These are phyloP conservation scores for Tolmerus cingulatus DNA, from an alignment of 2,888 invertebrate genomes.

Conservation along the genomic window DNA sequence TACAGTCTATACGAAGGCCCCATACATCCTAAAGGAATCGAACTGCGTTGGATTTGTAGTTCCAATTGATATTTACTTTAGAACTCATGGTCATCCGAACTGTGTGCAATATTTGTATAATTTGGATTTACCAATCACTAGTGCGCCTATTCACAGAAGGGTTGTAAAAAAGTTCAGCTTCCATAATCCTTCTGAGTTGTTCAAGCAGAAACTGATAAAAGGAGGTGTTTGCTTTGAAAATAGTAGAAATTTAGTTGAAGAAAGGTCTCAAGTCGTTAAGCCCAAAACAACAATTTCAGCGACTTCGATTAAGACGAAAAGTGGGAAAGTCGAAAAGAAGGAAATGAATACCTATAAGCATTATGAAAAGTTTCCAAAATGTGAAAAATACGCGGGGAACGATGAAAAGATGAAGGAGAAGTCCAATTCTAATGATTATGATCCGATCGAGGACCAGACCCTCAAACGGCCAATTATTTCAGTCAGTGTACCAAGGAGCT, in stretches of 20 bases:
- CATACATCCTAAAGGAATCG: slow-evolving; percentile 89
- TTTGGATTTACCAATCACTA: slow-evolving; percentile 79
- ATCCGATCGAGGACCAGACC: slow-evolving; percentile 65
- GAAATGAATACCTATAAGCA: too few relatives aligned
- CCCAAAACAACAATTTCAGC: slow-evolving; percentile 58
- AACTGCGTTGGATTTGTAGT: slow-evolving; percentile 94
- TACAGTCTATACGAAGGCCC: slow-evolving; percentile 88
- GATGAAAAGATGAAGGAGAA: slow-evolving; percentile 67
- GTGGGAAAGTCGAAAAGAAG: slow-evolving; percentile 69
- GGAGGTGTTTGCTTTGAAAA: slow-evolving; percentile 77
- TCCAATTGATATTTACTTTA: slow-evolving; percentile 88
- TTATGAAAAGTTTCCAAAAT: slow-evolving; percentile 69
- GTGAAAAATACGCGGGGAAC: slow-evolving; percentile 63
- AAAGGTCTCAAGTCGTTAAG: slow-evolving; percentile 71
- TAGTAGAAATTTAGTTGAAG: slow-evolving; percentile 69
- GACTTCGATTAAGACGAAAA: slow-evolving; percentile 54
- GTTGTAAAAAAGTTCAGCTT: slow-evolving; percentile 86
- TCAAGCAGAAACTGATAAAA: slow-evolving; percentile 83
- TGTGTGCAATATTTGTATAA: slow-evolving; percentile 86
- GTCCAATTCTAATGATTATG: slow-evolving; percentile 67
- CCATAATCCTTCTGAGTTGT: slow-evolving; percentile 86
- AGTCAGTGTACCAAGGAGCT: slow-evolving; percentile 55
- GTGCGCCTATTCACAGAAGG: slow-evolving; percentile 74
- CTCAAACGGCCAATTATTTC: slow-evolving; percentile 64
- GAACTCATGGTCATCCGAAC: slow-evolving; percentile 89